Base-by-base conservation (phyloP, 2,797 vertebrate species). In the Novumbra hubbsi region DNA sequence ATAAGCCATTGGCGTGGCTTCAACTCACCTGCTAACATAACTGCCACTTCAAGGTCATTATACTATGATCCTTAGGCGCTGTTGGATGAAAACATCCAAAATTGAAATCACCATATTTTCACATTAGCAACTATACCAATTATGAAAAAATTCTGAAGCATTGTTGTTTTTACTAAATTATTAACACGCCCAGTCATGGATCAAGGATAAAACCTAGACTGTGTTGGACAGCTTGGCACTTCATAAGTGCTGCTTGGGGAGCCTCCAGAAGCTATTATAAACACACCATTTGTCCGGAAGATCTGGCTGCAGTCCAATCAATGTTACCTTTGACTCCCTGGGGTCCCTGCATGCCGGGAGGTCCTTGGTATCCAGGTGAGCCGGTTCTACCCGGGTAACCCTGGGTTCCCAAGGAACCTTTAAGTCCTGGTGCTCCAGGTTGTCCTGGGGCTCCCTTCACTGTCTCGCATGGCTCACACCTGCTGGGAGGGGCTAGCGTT, bases 341-440 rank as follows among this genome's bases (percentile, higher is more conserved):
- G 0, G 77, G 77, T 19, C 94, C 94, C 28, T 89, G 93, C 72
- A 88, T 65, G 64, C 94, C 94, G 19, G 89, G 88, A 50, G 88
- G 81, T 34, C 94, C 94, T 34, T 87, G 88, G 77, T 94, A 94
- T 66, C 94, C 94, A 0, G 86, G 84, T 65, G 86, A 57, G 1
- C 94, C 94, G 34, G 76, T 85, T 15, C 88, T 90, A 48, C 94
- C 93, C 11, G 92, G 91, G 77, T 94, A 93, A 21, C 94, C 94
- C 15, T 84, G 82, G 14, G 76, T 72, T 45, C 94, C 94, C 70
- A 75, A 84, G 17, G 92, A 88, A 62, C 94, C 94, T 87, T 92
- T 91, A 17, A 82, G 78, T 62, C 94, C 94, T 6, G 87, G 89
- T 67, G 83, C 57, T 80, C 94, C 94, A 11, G 87, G 88, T 27